A percentile compares a stretch with the other conserved stretches of the same genome.
Conservation (phyloP, 2,797 vertebrate species). For the Pelobates cultripes region DNA sequence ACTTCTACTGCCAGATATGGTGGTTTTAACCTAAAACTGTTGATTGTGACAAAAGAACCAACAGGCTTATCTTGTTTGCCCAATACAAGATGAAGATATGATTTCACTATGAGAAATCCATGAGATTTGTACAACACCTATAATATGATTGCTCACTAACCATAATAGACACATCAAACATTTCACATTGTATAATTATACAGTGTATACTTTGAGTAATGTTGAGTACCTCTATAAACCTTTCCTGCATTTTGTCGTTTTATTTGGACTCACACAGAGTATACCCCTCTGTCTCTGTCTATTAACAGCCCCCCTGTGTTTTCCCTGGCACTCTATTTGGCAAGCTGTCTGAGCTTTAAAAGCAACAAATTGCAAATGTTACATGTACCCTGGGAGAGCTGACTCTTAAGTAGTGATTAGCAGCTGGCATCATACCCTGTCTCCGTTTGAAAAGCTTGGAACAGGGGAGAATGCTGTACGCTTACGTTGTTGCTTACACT, state of each 20-base stretch:
- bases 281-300: constrained; percentile 11
- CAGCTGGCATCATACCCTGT: constrained; percentile 40
- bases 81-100: too few species aligned
- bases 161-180: background rate
- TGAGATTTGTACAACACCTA: background rate
- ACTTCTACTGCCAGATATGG: background rate
- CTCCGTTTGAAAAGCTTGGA: constrained; percentile 8
- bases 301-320: constrained; percentile 36
- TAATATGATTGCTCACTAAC: background rate
- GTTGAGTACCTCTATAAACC: background rate
- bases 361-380: constrained; percentile 48
- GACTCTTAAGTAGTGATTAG: constrained; percentile 52
- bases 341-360: constrained; percentile 45
- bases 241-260: constrained; percentile 1
- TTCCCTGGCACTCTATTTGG: constrained; percentile 39
- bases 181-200: background rate
- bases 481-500: background rate
- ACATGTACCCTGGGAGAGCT: constrained; percentile 37
- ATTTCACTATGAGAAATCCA: background rate
- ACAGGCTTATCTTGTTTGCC: too few species aligned
- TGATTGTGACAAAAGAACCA: background rate
- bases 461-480: background rate
- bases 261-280: constrained; percentile 1
- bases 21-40: too few species aligned
- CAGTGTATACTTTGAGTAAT: background rate